phyloP scores from a whole-genome alignment of 2,888 invertebrate species.

The Agapetus fuscipes region DNA sequence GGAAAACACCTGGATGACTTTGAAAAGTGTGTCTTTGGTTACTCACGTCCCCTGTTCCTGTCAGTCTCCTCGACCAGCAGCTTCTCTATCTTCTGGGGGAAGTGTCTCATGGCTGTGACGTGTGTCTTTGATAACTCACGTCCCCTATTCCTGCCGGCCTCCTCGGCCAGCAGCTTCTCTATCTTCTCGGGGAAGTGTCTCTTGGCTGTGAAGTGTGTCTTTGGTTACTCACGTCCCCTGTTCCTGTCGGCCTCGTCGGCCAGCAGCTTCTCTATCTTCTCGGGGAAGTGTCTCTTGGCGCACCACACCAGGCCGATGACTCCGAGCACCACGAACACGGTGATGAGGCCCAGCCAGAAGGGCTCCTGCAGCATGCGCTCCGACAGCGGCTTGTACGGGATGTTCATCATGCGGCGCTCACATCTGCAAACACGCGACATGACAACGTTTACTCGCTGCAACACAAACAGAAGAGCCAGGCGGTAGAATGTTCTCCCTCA shows the following conservation, averaged over 20 bases:
- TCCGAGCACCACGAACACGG: conserved; percentile 69
- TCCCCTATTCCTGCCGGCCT: conserved; percentile 62
- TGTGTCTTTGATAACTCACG: no score
- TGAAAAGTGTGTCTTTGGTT: no score
- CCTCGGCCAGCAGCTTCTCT: conserved; percentile 72
- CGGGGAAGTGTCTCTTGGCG: conserved; percentile 76
- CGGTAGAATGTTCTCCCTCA: no score
- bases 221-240: conserved; percentile 54
- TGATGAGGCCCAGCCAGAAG: conserved; percentile 81
- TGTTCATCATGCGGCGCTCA: conserved; percentile 57
- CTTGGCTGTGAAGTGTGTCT: no score
- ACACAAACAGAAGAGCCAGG: no score
- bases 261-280: conserved; percentile 72
- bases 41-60: conserved; percentile 58
- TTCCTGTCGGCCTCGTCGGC: conserved; percentile 71
- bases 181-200: conserved; percentile 80
- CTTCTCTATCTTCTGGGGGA: conserved; percentile 78
- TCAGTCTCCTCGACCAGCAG: conserved; percentile 71
- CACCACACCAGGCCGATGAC: conserved; percentile 75
- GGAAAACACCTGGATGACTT: no score
- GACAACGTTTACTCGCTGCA: no score
- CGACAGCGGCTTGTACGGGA: conserved; percentile 62
- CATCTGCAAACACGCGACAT: conserved; percentile 57
- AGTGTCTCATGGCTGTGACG: conserved; percentile 77
- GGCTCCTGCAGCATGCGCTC: conserved; percentile 79